Conservation (phyloP, 2,797 vertebrate species). For the Synaphobranchus kaupii region DNA sequence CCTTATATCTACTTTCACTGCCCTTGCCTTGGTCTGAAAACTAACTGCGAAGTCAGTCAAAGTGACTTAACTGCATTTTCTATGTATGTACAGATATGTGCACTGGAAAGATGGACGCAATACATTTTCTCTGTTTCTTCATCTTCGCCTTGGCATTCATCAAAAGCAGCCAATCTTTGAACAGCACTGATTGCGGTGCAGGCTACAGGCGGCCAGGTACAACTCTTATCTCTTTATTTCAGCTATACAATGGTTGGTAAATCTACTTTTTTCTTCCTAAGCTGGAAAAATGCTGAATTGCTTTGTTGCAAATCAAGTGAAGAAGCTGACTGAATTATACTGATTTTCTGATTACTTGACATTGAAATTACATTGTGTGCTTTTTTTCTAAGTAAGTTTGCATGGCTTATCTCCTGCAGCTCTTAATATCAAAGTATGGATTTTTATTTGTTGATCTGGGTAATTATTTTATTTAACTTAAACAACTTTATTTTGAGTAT, state of each 20-base stretch:
- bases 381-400: background rate
- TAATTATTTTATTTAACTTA: background rate
- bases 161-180: conserved; percentile 56
- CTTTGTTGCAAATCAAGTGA: conserved; percentile 1
- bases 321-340: background rate
- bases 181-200: conserved; percentile 43
- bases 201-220: conserved; percentile 67
- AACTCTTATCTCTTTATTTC: background rate
- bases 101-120: conserved; percentile 47
- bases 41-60: conserved; percentile 34
- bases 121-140: conserved; percentile 58
- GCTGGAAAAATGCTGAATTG: background rate
- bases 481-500: background rate
- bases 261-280: background rate
- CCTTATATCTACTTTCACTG: conserved; percentile 11
- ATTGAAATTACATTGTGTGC: background rate
- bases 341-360: background rate
- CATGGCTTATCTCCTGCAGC: background rate
- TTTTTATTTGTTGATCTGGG: background rate
- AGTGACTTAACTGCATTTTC: conserved; percentile 31
- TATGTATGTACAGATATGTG: conserved; percentile 36
- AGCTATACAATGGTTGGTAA: background rate
- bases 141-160: conserved; percentile 57
- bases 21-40: conserved; percentile 13
- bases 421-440: background rate